Conservation (phyloP, 2,888 invertebrate species). For the Drosophila kanekoi region DNA sequence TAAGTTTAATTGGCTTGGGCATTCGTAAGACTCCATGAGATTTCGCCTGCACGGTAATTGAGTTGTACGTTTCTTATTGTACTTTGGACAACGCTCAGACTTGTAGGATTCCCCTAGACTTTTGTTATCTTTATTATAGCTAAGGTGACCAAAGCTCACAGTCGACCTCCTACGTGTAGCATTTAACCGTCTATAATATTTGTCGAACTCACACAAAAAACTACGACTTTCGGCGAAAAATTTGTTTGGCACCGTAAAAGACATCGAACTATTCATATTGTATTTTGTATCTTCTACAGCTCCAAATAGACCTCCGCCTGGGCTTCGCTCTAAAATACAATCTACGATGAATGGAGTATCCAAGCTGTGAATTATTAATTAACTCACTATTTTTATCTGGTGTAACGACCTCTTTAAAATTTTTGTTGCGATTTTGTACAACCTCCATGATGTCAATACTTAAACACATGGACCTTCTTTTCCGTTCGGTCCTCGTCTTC, state of each 20-base stretch:
- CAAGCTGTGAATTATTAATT: neutral
- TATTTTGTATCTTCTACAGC: constrained; percentile 16
- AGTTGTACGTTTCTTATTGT: neutral
- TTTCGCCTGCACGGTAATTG: neutral
- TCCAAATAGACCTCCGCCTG: constrained; percentile 47
- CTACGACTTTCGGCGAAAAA: constrained; percentile 31
- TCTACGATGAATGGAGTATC: neutral
- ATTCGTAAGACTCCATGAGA: constrained; percentile 8
- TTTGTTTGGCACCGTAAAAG: constrained; percentile 43
- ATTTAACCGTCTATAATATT: neutral
- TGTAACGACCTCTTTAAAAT: neutral
- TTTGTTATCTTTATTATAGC: neutral
- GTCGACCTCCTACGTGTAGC: neutral
- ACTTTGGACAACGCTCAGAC: neutral
- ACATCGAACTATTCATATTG: constrained; percentile 6
- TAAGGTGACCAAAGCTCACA: neutral
- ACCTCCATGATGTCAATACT: constrained; percentile 48
- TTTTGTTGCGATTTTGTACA: constrained; percentile 6
- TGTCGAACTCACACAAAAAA: neutral
- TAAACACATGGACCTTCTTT: constrained; percentile 50
- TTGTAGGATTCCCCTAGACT: neutral
- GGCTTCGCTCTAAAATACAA: constrained; percentile 39
- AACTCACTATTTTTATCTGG: constrained; percentile 30
- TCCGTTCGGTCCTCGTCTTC: constrained; percentile 22
- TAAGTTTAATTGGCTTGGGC: neutral